Conservation (phyloP, 2,888 invertebrate species). For the Ennomos erosarius region DNA sequence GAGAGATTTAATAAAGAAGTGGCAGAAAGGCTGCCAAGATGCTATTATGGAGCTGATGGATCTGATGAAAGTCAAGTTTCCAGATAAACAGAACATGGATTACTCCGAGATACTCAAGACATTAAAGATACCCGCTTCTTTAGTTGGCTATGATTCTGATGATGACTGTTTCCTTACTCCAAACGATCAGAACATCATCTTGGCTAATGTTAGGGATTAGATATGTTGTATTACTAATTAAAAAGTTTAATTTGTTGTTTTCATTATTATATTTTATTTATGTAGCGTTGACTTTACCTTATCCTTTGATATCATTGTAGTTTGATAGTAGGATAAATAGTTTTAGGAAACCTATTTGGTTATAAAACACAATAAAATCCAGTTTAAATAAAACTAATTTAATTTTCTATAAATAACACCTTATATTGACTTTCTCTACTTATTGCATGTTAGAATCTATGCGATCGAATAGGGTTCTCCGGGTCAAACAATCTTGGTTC, state of each 20-base stretch:
- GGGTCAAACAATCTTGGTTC: slow-evolving; percentile 97
- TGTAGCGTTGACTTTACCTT: background rate
- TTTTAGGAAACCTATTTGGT: too few relatives aligned
- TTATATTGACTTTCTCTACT: slow-evolving; percentile 22
- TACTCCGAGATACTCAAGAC: slow-evolving; percentile 77
- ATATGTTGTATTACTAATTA: slow-evolving; percentile 21
- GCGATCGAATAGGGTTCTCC: slow-evolving; percentile 91
- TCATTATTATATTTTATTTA: slow-evolving; percentile 3
- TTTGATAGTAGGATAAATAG: too few relatives aligned
- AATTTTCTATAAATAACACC: slow-evolving; percentile 19
- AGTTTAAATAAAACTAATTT: slow-evolving; percentile 26
- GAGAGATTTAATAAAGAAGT: slow-evolving; percentile 75
- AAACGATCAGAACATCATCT: slow-evolving; percentile 63
- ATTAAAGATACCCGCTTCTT: slow-evolving; percentile 75
- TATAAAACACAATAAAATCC: slow-evolving; percentile 10
- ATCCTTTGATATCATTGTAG: background rate
- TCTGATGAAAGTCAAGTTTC: slow-evolving; percentile 70
- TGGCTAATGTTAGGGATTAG: slow-evolving; percentile 52
- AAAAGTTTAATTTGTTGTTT: slow-evolving; percentile 26
- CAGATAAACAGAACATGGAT: slow-evolving; percentile 70
- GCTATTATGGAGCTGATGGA: slow-evolving; percentile 80
- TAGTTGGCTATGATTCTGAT: slow-evolving; percentile 80
- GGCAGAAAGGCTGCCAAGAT: slow-evolving; percentile 83
- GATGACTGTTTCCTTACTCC: slow-evolving; percentile 77
- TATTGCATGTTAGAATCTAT: slow-evolving; percentile 83